Percentiles rank a stretch among this genome's conserved stretches.
These are phyloP conservation scores for Onychomys arenicola DNA, from an alignment of 2,797 vertebrate species.

Conservation along the genomic window DNA sequence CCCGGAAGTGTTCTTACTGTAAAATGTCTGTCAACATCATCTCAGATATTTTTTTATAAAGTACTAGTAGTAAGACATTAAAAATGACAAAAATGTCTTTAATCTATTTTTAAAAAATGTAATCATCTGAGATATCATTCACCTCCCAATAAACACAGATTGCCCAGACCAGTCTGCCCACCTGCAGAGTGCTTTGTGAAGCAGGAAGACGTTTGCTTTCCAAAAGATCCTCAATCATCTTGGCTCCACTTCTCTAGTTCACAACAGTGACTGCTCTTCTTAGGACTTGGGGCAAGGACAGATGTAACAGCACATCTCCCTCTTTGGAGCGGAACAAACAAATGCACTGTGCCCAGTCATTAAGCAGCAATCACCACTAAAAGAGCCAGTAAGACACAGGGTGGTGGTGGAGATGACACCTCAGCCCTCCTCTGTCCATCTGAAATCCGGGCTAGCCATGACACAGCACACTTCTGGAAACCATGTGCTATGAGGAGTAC, in stretches of 20 bases:
- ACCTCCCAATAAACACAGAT: slow-evolving; percentile 79
- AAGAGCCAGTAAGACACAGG: not conserved
- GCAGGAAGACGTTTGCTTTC: slow-evolving; percentile 45
- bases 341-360: rapidly evolving
- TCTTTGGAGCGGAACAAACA: not conserved
- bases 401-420: not conserved
- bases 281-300: not conserved
- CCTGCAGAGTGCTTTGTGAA: slow-evolving; percentile 62
- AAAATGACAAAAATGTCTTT: slow-evolving; percentile 91
- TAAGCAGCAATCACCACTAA: not conserved
- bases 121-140: slow-evolving; percentile 83
- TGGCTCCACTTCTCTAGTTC: not conserved
- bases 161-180: slow-evolving; percentile 77
- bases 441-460: not conserved
- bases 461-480: too few species aligned
- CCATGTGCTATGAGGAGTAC: rapidly evolving
- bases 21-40: slow-evolving; percentile 86
- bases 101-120: slow-evolving; percentile 86
- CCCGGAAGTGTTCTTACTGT: slow-evolving; percentile 83
- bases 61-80: slow-evolving; percentile 89
- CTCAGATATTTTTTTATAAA: slow-evolving; percentile 87
- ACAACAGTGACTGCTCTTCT: not conserved
- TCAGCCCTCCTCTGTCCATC: not conserved
- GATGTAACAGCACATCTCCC: not conserved
- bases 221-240: slow-evolving; percentile 36